phyloP scores from a whole-genome alignment of 1,140 invertebrate species.

The Temnothorax curvispinosus region DNA sequence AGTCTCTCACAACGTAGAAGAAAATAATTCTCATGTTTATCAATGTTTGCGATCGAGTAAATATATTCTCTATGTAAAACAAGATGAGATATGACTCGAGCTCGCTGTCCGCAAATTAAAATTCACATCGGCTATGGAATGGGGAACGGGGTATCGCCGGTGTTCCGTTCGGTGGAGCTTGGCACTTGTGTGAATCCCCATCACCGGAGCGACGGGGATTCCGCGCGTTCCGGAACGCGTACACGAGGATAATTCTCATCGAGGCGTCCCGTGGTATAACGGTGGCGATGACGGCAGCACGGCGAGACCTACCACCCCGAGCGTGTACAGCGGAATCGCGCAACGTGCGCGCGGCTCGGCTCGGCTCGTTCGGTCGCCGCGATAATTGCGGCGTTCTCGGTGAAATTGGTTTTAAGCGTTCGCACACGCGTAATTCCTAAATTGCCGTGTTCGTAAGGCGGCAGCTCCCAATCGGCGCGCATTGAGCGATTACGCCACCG shows the following conservation, averaged over 20 bases:
- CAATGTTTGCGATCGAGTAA: not conserved
- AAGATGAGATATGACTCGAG: not conserved
- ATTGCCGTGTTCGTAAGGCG: conserved; percentile 38
- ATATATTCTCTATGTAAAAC: not conserved
- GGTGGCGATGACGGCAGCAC: conserved; percentile 23
- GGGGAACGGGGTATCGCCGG: not conserved
- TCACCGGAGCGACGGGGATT: conserved; percentile 44
- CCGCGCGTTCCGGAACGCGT: conserved; percentile 46
- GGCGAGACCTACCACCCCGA: conserved; percentile 2
- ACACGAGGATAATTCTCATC: conserved; percentile 39
- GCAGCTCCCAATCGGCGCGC: not conserved
- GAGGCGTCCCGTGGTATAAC: conserved; percentile 6
- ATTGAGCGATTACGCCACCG: conserved; percentile 21
- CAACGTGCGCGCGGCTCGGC: not conserved
- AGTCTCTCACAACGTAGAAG: not conserved
- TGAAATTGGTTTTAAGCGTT: conserved; percentile 46
- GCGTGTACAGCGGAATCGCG: not conserved
- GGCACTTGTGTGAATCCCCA: conserved; percentile 13
- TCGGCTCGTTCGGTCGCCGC: not conserved
- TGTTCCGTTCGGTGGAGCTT: not conserved
- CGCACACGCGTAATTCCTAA: conserved; percentile 36
- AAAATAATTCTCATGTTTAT: not conserved
- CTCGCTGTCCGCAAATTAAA: not conserved
- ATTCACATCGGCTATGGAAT: not conserved
- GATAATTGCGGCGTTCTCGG: conserved; percentile 37